Conservation (phyloP, 2,888 invertebrate genomes). For the Phorcus lineatus region DNA sequence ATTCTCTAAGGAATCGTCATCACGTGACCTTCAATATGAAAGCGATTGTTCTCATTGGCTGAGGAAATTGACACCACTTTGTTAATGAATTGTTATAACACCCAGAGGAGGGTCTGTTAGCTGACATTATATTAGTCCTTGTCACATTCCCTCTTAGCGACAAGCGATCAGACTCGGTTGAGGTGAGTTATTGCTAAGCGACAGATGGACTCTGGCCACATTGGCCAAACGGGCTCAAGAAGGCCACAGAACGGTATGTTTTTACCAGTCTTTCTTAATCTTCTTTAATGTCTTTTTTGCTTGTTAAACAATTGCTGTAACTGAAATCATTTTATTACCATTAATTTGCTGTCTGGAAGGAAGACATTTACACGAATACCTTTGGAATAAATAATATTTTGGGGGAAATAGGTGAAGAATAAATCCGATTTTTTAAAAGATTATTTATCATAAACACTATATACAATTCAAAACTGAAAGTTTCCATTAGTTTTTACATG, state of each 20-base stretch:
- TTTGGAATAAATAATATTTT: no score
- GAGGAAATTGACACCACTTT: constrained; percentile 19
- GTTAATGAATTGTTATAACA: constrained; percentile 18
- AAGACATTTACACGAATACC: no score
- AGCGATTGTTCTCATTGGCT: constrained; percentile 7
- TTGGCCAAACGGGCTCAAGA: neutral
- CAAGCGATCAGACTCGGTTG: neutral
- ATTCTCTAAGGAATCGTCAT: neutral
- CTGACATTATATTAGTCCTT: constrained; percentile 18
- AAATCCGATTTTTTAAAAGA: no score
- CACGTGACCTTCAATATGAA: constrained; percentile 8
- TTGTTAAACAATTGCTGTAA: no score
- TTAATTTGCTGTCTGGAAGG: no score
- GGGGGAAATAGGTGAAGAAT: no score
- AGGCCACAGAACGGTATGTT: neutral
- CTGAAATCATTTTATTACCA: no score
- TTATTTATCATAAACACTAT: no score
- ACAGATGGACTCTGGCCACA: neutral
- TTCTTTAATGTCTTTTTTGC: no score
- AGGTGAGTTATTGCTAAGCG: neutral
- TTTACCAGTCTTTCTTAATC: no score
- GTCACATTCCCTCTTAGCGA: neutral
- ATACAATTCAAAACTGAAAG: no score
- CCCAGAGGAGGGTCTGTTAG: constrained; percentile 5
- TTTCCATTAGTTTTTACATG: no score